Percentiles rank a stretch among this genome's conserved stretches.
These are phyloP conservation scores for Macquaria australasica DNA, from an alignment of 2,113 vertebrate genomes.

Conservation along the genomic window DNA sequence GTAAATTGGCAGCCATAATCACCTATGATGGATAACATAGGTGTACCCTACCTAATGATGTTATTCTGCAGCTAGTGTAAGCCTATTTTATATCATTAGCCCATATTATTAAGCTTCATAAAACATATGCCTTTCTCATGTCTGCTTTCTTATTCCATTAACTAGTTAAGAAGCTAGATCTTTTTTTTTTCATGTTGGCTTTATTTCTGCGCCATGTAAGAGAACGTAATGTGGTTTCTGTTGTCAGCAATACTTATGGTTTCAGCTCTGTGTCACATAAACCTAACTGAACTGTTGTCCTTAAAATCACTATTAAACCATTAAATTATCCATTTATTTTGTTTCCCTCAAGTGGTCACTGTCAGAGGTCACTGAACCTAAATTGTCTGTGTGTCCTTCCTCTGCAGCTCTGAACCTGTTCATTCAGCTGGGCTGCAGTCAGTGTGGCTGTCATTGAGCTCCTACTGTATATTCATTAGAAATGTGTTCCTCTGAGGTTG, in stretches of 20 bases:
- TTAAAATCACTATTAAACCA: conserved; percentile 5
- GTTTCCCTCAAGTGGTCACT: not conserved
- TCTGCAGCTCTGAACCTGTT: not conserved
- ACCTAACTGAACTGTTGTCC: not conserved
- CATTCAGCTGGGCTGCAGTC: not conserved
- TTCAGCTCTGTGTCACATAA: not conserved
- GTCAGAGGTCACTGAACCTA: not conserved
- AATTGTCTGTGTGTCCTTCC: not conserved
- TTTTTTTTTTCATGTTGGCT: not conserved
- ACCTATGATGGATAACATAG: not conserved
- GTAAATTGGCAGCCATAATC: not conserved
- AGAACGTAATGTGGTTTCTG: not conserved
- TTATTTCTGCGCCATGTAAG: not conserved
- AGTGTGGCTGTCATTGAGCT: not conserved
- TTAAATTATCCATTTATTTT: conserved; percentile 3
- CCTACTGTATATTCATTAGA: conserved; percentile 30
- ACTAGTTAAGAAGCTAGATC: not conserved
- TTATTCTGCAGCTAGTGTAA: not conserved
- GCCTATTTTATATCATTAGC: not conserved
- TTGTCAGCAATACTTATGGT: not conserved
- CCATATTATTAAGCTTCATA: too few relatives aligned
- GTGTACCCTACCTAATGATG: not conserved
- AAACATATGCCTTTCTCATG: not conserved
- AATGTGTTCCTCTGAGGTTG: conserved; percentile 15
- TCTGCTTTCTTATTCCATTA: not conserved